A percentile compares a stretch with the other conserved stretches of the same genome.
Conservation (phyloP, 2,888 invertebrate species). For the Ligdia adustata region DNA sequence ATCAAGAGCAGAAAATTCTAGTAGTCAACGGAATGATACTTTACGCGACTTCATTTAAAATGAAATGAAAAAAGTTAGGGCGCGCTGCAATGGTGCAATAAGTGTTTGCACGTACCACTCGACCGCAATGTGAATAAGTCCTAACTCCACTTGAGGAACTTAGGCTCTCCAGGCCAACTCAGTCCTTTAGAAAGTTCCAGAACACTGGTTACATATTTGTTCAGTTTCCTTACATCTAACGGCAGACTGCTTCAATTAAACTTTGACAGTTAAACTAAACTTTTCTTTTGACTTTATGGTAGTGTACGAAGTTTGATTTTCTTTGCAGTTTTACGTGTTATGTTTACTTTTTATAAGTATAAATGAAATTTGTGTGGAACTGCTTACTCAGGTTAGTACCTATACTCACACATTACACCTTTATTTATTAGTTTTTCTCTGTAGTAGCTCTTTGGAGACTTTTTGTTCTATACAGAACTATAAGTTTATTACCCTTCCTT, state of each 20-base stretch:
- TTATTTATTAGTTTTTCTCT: too few relatives aligned
- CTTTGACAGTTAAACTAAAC: too few relatives aligned
- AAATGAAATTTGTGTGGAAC: too few relatives aligned
- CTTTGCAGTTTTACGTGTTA: too few relatives aligned
- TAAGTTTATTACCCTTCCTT: too few relatives aligned
- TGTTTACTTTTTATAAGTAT: too few relatives aligned
- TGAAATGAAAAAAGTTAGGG: constrained; percentile 64
- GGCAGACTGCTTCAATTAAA: neutral
- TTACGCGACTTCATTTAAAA: constrained; percentile 44
- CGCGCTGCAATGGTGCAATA: constrained; percentile 34
- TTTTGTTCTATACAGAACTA: too few relatives aligned
- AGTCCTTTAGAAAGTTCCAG: constrained; percentile 14
- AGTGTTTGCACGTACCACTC: constrained; percentile 58
- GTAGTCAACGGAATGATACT: constrained; percentile 4
- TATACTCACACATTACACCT: too few relatives aligned
- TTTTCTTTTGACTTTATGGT: too few relatives aligned
- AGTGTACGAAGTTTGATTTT: too few relatives aligned
- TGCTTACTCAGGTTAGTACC: too few relatives aligned
- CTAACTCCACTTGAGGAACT: constrained; percentile 49
- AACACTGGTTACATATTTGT: constrained; percentile 11
- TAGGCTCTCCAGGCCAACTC: constrained; percentile 39
- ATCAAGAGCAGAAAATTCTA: constrained; percentile 11
- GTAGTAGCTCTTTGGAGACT: too few relatives aligned
- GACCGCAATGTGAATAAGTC: constrained; percentile 46
- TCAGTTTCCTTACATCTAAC: neutral